Evolutionary conservation across 2,888 invertebrate species (phyloP).

Genomic region (Gordius sp.): DNA sequence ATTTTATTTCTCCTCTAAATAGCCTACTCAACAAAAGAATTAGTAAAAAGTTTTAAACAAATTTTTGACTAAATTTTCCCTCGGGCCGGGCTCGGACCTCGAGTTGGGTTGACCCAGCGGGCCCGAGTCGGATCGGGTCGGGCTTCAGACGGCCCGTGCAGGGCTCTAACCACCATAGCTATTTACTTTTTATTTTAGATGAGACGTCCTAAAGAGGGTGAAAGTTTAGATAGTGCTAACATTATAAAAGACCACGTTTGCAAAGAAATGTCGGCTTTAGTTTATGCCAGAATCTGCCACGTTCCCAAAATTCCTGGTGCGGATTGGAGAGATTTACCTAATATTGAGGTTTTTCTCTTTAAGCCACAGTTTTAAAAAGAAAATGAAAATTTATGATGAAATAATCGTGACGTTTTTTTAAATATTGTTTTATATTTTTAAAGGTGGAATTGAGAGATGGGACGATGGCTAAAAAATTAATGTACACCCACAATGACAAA

Average conservation of each 20-base stretch:
- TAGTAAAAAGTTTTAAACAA: no score
- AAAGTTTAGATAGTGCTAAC: neutral
- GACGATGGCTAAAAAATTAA: neutral
- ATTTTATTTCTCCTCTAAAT: no score
- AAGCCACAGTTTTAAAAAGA: neutral
- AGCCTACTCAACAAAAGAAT: no score
- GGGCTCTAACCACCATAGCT: no score
- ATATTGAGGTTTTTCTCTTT: constrained; percentile 39
- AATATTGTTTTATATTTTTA: constrained; percentile 19
- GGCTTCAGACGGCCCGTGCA: no score
- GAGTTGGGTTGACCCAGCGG: no score
- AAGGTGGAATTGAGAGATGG: constrained; percentile 25
- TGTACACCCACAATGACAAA: constrained; percentile 35
- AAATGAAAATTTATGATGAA: no score
- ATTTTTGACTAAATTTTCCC: no score
- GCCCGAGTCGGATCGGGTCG: no score
- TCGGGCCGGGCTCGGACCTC: no score
- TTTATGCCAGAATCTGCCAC: constrained; percentile 46
- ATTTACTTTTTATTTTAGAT: no score
- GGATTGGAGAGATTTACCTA: constrained; percentile 62
- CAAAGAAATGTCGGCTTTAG: constrained; percentile 52
- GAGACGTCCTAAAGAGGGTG: no score
- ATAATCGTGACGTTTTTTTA: constrained; percentile 2
- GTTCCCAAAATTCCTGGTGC: constrained; percentile 47
- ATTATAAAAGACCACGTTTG: constrained; percentile 48